Evolutionary conservation across 2,888 invertebrate species (phyloP).

Genomic region (Glyphotaelius pellucidus): DNA sequence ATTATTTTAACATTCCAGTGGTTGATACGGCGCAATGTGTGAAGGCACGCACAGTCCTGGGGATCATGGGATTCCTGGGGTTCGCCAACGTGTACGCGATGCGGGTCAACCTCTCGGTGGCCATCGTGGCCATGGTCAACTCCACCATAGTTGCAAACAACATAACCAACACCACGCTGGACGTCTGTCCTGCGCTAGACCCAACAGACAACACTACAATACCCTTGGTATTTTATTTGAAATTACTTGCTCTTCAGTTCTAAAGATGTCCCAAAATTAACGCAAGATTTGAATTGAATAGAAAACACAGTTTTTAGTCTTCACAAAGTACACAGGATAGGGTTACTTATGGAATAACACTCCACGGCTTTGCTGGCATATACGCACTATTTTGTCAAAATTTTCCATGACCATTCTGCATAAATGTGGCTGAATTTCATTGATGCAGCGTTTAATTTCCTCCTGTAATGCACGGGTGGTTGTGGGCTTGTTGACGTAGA

Average conservation of each 20-base stretch:
- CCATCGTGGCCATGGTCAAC: conserved; percentile 95
- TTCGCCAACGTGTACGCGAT: conserved; percentile 95
- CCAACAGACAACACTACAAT: conserved; percentile 72
- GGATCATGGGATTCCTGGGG: conserved; percentile 91
- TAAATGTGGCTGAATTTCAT: too few species aligned
- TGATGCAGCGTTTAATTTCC: too few species aligned
- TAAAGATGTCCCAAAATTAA: too few species aligned
- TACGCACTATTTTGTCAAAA: too few species aligned
- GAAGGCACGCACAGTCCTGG: conserved; percentile 87
- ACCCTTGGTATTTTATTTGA: conserved; percentile 71
- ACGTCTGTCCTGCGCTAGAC: conserved; percentile 78
- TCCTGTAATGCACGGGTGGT: too few species aligned
- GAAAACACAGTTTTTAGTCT: too few species aligned
- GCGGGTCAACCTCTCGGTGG: conserved; percentile 94
- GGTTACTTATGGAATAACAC: too few species aligned
- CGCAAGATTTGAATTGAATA: too few species aligned
- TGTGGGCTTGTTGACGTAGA: too few species aligned
- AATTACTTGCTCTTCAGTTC: background rate
- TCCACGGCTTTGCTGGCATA: too few species aligned
- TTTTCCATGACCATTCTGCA: too few species aligned
- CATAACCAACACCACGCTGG: conserved; percentile 77
- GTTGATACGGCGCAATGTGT: conserved; percentile 82
- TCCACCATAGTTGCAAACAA: conserved; percentile 79
- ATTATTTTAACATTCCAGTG: conserved; percentile 68
- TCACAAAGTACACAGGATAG: too few species aligned